These are phyloP conservation scores for Stichopus chloronotus DNA, from an alignment of 35 echinoderm and acorn worm genomes.

Conservation along the genomic window DNA sequence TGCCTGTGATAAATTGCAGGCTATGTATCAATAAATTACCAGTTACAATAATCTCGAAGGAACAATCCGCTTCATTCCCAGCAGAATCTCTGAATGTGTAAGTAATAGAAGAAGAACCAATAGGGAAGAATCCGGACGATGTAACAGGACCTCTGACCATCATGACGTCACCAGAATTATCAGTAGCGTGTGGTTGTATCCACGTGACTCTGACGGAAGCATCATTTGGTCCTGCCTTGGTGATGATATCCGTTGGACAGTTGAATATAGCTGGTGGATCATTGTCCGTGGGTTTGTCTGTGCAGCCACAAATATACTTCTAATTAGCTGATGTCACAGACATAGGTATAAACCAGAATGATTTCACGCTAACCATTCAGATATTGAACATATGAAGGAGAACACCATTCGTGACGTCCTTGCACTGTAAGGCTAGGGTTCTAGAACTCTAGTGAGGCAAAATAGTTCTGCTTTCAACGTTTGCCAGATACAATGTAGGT, in stretches of 20 bases:
- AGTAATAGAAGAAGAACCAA: background rate
- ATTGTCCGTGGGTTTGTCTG: background rate
- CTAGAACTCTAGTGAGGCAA: no score
- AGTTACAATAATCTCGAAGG: slow-evolving; percentile 43
- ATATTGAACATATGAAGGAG: no score
- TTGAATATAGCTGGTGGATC: background rate
- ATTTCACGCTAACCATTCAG: no score
- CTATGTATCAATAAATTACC: background rate
- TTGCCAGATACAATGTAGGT: no score
- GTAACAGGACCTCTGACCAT: background rate
- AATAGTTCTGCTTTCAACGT: no score
- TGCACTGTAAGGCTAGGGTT: no score
- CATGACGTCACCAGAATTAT: slow-evolving; percentile 13
- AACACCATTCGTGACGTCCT: no score
- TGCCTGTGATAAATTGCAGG: no score
- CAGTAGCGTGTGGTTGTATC: background rate
- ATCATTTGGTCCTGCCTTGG: background rate
- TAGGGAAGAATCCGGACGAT: slow-evolving; percentile 5
- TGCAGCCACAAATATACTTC: no score
- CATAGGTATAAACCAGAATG: background rate
- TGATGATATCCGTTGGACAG: background rate
- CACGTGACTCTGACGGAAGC: background rate
- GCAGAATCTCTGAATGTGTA: slow-evolving; percentile 65
- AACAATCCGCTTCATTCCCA: slow-evolving; percentile 62
- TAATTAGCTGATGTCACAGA: background rate